phyloP scores from a whole-genome alignment of 1,140 invertebrate genomes.

The Penaeus chinensis region DNA sequence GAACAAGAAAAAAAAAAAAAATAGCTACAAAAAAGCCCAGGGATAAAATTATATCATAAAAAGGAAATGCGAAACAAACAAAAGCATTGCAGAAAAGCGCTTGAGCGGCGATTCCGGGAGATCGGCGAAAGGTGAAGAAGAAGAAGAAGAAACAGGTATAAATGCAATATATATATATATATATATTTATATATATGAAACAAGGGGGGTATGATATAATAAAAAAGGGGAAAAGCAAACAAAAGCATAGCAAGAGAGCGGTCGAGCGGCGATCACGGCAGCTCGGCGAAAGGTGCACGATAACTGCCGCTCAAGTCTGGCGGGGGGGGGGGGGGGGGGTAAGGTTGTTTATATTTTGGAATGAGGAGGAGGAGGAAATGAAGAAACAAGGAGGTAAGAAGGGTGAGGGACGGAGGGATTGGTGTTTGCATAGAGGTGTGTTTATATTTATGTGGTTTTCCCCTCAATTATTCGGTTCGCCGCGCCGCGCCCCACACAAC shows the following conservation, averaged over 20 bases:
- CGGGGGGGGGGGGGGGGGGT: too few relatives aligned
- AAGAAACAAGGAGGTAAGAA: not conserved
- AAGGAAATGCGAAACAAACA: not conserved
- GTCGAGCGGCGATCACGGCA: too few relatives aligned
- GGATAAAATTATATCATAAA: not conserved
- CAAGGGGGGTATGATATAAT: not conserved
- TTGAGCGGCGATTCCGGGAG: too few relatives aligned
- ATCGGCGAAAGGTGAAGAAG: not conserved
- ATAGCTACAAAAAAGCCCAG: not conserved
- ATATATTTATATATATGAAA: not conserved
- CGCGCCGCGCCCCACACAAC: not conserved
- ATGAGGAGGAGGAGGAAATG: not conserved
- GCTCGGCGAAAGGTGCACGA: too few relatives aligned
- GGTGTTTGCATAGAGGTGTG: not conserved
- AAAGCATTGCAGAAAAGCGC: not conserved
- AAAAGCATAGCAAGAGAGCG: not conserved
- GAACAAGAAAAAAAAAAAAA: not conserved
- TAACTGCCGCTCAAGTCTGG: too few relatives aligned
- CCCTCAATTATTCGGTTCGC: too few relatives aligned
- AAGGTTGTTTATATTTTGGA: too few relatives aligned
- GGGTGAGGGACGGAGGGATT: not conserved
- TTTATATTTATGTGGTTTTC: too few relatives aligned
- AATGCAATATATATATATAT: conserved; percentile 8
- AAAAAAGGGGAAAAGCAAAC: not conserved
- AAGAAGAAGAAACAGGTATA: not conserved